phyloP scores from a whole-genome alignment of 2,888 invertebrate genomes.

The Aphodius granarius region DNA sequence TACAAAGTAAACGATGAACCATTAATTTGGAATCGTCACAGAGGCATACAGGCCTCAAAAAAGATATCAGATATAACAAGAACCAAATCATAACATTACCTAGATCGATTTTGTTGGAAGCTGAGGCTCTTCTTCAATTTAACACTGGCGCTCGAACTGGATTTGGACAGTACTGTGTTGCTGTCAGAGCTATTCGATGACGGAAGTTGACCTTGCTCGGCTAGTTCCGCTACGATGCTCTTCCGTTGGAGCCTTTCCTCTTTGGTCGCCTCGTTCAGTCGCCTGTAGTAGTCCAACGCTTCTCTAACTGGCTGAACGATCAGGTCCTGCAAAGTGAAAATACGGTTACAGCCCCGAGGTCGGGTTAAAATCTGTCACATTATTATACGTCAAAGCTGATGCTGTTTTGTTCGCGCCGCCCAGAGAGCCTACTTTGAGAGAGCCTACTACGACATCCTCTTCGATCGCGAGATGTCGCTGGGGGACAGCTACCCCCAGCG shows the following conservation, averaged over 20 bases:
- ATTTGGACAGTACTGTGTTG: conserved; percentile 50
- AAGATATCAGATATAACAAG: too few species aligned
- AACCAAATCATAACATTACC: conserved; percentile 37
- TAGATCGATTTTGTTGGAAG: conserved; percentile 50
- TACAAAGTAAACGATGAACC: too few species aligned
- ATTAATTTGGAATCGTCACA: too few species aligned
- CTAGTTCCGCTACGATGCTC: conserved; percentile 55
- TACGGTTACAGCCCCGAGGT: background rate
- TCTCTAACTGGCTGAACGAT: conserved; percentile 65
- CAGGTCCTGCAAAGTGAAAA: conserved; percentile 55
- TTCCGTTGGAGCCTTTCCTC: conserved; percentile 63
- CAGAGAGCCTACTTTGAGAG: background rate
- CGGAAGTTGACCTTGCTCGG: conserved; percentile 46
- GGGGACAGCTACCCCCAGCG: too few species aligned
- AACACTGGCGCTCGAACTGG: conserved; percentile 58
- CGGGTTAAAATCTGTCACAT: background rate
- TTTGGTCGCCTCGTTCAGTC: conserved; percentile 64
- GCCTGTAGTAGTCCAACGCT: conserved; percentile 64
- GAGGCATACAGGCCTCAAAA: too few species aligned
- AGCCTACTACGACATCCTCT: background rate
- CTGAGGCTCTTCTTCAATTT: conserved; percentile 59
- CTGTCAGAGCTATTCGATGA: conserved; percentile 55
- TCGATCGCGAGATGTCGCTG: too few species aligned
- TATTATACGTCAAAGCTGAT: background rate
- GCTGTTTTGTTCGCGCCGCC: background rate